These are phyloP conservation scores for Bilobella aurantiaca DNA, from an alignment of 1,140 invertebrate species.

Conservation along the genomic window DNA sequence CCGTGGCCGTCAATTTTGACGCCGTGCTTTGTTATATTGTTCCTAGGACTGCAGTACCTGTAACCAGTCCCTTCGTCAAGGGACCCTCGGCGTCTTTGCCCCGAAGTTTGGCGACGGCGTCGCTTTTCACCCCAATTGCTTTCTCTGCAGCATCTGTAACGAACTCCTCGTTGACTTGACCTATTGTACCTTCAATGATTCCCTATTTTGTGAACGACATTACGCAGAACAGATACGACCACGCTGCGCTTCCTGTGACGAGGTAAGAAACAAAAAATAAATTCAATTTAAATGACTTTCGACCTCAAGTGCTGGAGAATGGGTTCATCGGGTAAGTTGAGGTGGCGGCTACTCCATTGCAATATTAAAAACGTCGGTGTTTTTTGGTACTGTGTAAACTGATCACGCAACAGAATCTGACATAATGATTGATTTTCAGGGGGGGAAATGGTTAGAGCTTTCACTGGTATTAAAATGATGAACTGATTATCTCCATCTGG, in stretches of 20 bases:
- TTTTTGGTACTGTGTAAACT: background rate
- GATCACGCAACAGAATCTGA: background rate
- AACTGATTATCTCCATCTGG: background rate
- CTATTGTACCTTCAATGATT: conserved; percentile 77
- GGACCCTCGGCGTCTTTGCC: conserved; percentile 58
- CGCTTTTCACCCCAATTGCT: conserved; percentile 49
- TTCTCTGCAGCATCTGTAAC: conserved; percentile 69
- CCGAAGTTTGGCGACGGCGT: conserved; percentile 50
- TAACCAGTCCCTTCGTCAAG: conserved; percentile 48
- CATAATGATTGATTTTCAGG: background rate
- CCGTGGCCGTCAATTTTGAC: no score
- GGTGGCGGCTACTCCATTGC: background rate
- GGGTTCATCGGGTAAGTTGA: background rate
- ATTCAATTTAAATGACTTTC: background rate
- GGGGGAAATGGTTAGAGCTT: no score
- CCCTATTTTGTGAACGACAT: conserved; percentile 81
- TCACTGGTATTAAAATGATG: no score
- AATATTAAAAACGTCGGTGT: background rate
- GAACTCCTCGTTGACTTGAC: conserved; percentile 76
- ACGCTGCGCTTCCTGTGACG: conserved; percentile 83
- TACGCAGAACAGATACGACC: conserved; percentile 87
- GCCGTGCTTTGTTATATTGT: background rate
- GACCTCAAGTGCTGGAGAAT: background rate
- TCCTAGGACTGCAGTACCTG: conserved; percentile 55
- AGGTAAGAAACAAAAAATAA: conserved; percentile 73